Base-by-base conservation (phyloP, 2,888 invertebrate species). In the Perizoma flavofasciatum region DNA sequence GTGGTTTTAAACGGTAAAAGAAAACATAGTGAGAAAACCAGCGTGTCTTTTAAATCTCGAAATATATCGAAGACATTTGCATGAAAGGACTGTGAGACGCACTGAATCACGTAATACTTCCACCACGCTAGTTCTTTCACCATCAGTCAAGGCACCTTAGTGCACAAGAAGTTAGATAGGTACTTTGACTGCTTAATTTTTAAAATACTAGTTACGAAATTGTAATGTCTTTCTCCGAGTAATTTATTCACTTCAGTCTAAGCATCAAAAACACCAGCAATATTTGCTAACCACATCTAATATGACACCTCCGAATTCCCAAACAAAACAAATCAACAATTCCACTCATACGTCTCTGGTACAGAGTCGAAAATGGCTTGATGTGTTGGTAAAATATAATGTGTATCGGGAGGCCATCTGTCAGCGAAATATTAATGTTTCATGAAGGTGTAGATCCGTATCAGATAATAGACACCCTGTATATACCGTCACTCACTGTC, bases 391-490 rank as follows among this genome's bases (percentile, higher is more conserved):
- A 77, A n/a, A 78, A 76, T 75, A 72, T 71, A 76, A 77, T 77
- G 72, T 68, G 66, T 87, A 86, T 88, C 85, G 78, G 81, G 68
- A 80, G 78, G 79, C 82, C 88, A 89, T 87, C 89, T 88, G 89
- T 87, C 88, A 79, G 71, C 71, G 73, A 74, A 79, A 83, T 85
- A 88, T 88, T 89, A 89, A 89, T 89, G 88, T 86, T 86, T 85
- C 86, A 88, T 85, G 88, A 89, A 83, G 84, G 79, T 82, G 78
- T 73, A 89, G 90, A 89, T 89, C 80, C 75, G 76, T 89, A 90
- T 90, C 90, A 89, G 86, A 88, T 89, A 90, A 90, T 90, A 86
- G 88, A 88, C 79, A 78, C 78, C 82, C 82, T 84, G 73, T 81
- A 79, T 82, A 82, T 81, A 79, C 75, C 71, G 81, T 80, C 82